These are phyloP conservation scores for Colostygia pectinataria DNA, from an alignment of 2,888 invertebrate genomes.

Conservation along the genomic window DNA sequence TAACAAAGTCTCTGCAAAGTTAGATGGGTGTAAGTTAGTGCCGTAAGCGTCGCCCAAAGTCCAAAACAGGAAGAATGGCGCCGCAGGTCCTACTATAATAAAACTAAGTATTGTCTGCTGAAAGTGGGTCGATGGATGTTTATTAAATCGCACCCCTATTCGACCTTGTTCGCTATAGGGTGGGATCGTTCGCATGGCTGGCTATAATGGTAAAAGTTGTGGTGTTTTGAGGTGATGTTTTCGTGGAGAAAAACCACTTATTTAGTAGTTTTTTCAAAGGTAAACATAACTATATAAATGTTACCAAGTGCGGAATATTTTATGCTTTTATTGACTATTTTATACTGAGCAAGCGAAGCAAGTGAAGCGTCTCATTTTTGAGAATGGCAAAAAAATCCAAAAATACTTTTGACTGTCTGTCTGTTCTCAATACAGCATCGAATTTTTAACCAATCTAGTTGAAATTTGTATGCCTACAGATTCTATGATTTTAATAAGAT, in stretches of 20 bases:
- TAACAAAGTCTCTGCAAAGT: background rate
- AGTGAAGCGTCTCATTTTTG: too few relatives aligned
- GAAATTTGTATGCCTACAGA: too few relatives aligned
- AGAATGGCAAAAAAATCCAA: too few relatives aligned
- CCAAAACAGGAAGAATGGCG: slow-evolving; percentile 32
- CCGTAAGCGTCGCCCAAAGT: slow-evolving; percentile 7
- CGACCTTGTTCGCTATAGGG: slow-evolving; percentile 28
- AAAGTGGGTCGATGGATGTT: slow-evolving; percentile 33
- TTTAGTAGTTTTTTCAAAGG: background rate
- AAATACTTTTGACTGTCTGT: too few relatives aligned
- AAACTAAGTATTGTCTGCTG: slow-evolving; percentile 4
- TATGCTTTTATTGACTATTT: background rate
- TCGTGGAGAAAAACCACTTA: background rate
- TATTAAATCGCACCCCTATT: slow-evolving; percentile 31
- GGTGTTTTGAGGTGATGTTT: slow-evolving; percentile 13
- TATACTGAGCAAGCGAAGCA: too few relatives aligned
- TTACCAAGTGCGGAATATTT: too few relatives aligned
- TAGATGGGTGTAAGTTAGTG: background rate
- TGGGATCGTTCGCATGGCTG: slow-evolving; percentile 19
- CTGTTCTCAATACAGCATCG: too few relatives aligned
- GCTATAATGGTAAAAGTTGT: slow-evolving; percentile 23
- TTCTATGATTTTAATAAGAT: too few relatives aligned
- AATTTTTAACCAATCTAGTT: too few relatives aligned
- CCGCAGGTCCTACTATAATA: slow-evolving; percentile 16
- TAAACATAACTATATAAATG: too few relatives aligned